A percentile compares a stretch with the other conserved stretches of the same genome.
Evolutionary conservation across 2,888 invertebrate species (phyloP).

Genomic region (Julus scandinavius): DNA sequence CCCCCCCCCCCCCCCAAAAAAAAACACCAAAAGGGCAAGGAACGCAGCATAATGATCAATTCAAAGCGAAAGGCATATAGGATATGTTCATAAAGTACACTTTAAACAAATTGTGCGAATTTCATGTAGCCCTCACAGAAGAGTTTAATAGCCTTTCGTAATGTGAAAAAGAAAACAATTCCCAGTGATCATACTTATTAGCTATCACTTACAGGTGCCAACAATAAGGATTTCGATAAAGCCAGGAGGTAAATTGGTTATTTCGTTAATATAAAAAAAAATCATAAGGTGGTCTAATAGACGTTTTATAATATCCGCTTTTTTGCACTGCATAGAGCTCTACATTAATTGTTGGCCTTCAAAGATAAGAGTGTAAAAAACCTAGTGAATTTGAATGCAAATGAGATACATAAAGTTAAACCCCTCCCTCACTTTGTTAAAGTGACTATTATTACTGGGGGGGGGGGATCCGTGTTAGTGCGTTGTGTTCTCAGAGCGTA

Average conservation of each 20-base stretch:
- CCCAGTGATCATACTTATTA: slow-evolving; percentile 4
- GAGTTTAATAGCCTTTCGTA: slow-evolving; percentile 14
- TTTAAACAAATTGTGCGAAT: neutral
- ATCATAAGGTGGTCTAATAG: slow-evolving; percentile 17
- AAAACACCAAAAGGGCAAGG: neutral
- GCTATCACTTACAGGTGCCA: slow-evolving; percentile 9
- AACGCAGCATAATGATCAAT: too few relatives aligned
- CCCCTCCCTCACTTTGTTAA: neutral
- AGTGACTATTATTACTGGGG: neutral
- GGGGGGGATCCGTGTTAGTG: neutral
- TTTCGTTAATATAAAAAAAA: neutral
- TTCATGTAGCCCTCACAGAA: neutral
- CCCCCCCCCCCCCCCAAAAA: neutral
- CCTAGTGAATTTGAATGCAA: neutral
- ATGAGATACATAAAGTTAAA: slow-evolving; percentile 10
- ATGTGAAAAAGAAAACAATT: slow-evolving; percentile 4
- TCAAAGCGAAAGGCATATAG: too few relatives aligned
- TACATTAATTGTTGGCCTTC: neutral
- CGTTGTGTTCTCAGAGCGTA: neutral
- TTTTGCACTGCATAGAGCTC: neutral
- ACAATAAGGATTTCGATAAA: neutral
- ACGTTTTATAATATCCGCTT: neutral
- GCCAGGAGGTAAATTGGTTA: slow-evolving; percentile 2
- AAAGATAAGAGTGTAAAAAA: neutral
- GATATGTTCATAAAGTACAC: neutral